phyloP scores from a whole-genome alignment of 2,888 invertebrate genomes.

The Tillus elongatus region DNA sequence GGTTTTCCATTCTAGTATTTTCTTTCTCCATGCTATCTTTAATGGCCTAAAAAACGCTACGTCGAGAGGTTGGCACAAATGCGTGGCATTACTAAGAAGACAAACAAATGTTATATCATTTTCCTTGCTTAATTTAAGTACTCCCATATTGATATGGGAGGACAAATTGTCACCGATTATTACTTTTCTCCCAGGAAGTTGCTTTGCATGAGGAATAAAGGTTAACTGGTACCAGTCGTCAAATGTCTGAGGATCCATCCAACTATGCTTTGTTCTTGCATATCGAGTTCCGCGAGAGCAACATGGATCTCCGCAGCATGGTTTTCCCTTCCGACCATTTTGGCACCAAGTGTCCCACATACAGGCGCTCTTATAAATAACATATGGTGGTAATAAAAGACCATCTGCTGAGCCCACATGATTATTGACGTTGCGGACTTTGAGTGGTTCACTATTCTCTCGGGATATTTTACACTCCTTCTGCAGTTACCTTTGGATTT shows the following conservation, averaged over 20 bases:
- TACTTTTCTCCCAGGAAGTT: slow-evolving; percentile 18
- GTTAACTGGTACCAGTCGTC: slow-evolving; percentile 22
- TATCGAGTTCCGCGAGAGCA: slow-evolving; percentile 20
- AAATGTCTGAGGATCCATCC: slow-evolving; percentile 20
- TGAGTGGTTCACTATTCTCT: slow-evolving; percentile 27
- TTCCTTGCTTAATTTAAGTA: slow-evolving; percentile 27
- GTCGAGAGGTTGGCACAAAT: neutral
- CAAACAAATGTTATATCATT: slow-evolving; percentile 32
- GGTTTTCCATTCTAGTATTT: too few species aligned
- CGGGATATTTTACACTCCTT: slow-evolving; percentile 30
- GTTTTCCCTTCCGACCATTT: slow-evolving; percentile 23
- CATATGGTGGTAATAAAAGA: slow-evolving; percentile 29
- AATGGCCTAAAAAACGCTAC: neutral
- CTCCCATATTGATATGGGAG: slow-evolving; percentile 23
- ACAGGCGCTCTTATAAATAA: slow-evolving; percentile 28
- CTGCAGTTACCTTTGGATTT: slow-evolving; percentile 19
- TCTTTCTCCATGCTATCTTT: too few species aligned
- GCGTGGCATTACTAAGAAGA: neutral
- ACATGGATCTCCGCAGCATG: slow-evolving; percentile 14
- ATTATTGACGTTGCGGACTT: slow-evolving; percentile 30
- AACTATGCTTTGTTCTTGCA: slow-evolving; percentile 18
- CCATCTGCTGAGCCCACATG: slow-evolving; percentile 31
- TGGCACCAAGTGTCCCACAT: slow-evolving; percentile 12
- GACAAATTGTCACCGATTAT: slow-evolving; percentile 23
- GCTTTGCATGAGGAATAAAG: slow-evolving; percentile 21